These are phyloP conservation scores for Spatulosminthurus flaviceps DNA, from an alignment of 2,888 invertebrate species.

Conservation along the genomic window DNA sequence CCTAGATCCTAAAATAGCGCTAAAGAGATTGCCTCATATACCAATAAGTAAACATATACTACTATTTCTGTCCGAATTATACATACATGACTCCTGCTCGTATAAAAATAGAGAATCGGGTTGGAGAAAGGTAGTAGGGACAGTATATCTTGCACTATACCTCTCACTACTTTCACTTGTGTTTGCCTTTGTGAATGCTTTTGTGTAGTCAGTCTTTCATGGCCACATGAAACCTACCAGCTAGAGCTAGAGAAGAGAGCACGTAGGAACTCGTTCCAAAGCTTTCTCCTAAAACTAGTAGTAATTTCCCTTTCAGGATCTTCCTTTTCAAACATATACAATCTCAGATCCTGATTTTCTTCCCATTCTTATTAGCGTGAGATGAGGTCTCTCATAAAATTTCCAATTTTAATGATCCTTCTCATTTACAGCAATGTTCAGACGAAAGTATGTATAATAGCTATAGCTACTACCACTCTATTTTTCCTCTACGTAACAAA, in stretches of 20 bases:
- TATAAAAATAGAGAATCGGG: too few relatives aligned
- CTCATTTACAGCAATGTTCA: constrained; percentile 45
- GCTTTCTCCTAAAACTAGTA: too few relatives aligned
- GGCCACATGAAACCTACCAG: background rate
- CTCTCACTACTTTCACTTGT: background rate
- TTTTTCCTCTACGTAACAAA: constrained; percentile 59
- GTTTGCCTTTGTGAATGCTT: background rate
- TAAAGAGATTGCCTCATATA: background rate
- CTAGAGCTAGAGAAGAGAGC: background rate
- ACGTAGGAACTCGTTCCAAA: background rate
- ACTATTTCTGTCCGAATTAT: too few relatives aligned
- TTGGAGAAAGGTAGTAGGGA: too few relatives aligned
- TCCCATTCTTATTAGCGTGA: background rate
- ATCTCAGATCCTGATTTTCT: too few relatives aligned
- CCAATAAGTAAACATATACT: too few relatives aligned
- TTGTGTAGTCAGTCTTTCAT: background rate
- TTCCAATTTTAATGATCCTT: background rate
- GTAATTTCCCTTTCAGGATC: background rate
- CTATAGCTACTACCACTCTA: constrained; percentile 58
- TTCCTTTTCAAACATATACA: background rate
- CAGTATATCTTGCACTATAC: background rate
- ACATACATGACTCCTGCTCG: too few relatives aligned
- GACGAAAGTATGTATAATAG: too few relatives aligned
- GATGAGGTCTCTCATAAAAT: constrained; percentile 15
- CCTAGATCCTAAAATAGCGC: background rate